phyloP scores from a whole-genome alignment of 1,140 invertebrate species.

The Sycobia sp. region DNA sequence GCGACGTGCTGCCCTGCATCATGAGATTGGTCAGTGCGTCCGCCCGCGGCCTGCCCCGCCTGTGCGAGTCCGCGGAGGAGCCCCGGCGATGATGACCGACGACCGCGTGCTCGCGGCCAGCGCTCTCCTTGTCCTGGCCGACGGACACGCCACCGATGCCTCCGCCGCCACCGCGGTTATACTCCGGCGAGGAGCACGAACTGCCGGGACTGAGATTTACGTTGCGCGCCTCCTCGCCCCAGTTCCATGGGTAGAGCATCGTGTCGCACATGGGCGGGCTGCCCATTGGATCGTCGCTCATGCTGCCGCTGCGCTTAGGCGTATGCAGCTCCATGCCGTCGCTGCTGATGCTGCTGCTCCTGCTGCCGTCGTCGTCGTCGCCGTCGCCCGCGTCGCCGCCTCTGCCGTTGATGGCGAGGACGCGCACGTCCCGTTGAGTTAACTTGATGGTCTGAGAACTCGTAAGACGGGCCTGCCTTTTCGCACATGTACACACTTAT shows the following conservation, averaged over 20 bases:
- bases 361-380: neutral
- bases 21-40: slow-evolving; percentile 75
- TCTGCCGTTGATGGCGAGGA: no score
- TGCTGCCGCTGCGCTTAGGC: slow-evolving; percentile 45
- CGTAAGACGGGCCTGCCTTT: no score
- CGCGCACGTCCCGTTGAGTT: no score
- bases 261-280: slow-evolving; percentile 56
- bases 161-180: slow-evolving; percentile 28
- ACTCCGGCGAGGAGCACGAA: slow-evolving; percentile 58
- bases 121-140: neutral
- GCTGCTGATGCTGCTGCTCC: neutral
- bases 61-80: slow-evolving; percentile 45
- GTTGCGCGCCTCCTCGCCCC: slow-evolving; percentile 56
- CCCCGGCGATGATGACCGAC: neutral
- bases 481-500: no score
- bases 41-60: slow-evolving; percentile 74
- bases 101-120: neutral
- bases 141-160: no score
- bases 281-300: slow-evolving; percentile 27
- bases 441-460: no score
- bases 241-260: slow-evolving; percentile 55
- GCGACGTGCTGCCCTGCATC: slow-evolving; percentile 73
- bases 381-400: neutral
- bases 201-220: slow-evolving; percentile 56
- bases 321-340: slow-evolving; percentile 50